Base-by-base conservation (phyloP, 1,140 invertebrate species). In the Maconellicoccus hirsutus region DNA sequence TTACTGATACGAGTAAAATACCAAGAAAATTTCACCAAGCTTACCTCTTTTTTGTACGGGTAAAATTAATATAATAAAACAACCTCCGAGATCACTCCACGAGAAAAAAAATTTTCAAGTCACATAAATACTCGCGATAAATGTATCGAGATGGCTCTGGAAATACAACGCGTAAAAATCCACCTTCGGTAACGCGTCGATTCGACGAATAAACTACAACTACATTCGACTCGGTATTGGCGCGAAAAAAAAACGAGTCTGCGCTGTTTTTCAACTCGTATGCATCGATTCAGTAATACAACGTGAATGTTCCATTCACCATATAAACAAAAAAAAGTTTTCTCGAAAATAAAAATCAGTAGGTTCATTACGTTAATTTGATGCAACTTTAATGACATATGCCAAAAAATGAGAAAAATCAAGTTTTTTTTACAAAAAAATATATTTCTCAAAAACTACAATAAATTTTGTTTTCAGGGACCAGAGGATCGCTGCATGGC, bases 171-270 rank as follows among this genome's bases (percentile, higher is more conserved):
- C 42, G 42, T 16, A 14, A 52, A 52, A 52, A 52, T 3, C 4
- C 42, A 19, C n/a, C 42, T 52, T 52, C 42, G 2, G 42, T 8
- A 8, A 52, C 12, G 6, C 6, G n/a, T 16, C 42, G 42, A 8
- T 52, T 52, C 10, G n/a, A 52, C n/a, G 42, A 52, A 19, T 52
- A 52, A 52, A 52, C 42, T 52, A 19, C 6, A 52, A 4, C 42
- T 52, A 52, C n/a, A 52, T 52, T 52, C 42, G 42, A 16, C n/a
- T 4, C n/a, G 12, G n/a, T 52, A 52, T 52, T 52, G 6, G 42
- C 42, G 42, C 42, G n/a, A 52, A 52, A 52, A 38, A 38, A 52
- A 52, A 52, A 52, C 42, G 42, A 52, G 42, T 52, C 42, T 52
- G 42, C 42, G 42, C 42, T 16, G 42, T 52, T 52, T 52, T 52